phyloP scores from a whole-genome alignment of 2,797 vertebrate genomes.

The Manis crassicaudata region DNA sequence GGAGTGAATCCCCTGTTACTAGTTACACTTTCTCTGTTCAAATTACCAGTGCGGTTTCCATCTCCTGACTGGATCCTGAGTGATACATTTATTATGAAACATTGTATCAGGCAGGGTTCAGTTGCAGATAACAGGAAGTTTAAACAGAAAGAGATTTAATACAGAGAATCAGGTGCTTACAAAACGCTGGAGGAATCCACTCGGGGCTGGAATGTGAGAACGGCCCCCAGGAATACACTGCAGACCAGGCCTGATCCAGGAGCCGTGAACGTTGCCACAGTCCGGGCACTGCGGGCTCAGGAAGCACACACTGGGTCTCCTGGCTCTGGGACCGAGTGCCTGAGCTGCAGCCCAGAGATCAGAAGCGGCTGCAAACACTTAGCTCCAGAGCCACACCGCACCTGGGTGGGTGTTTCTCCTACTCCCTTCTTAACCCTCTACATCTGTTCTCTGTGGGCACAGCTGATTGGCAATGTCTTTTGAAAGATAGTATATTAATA shows the following conservation, averaged over 20 bases:
- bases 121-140: not conserved
- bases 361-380: not conserved
- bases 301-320: not conserved
- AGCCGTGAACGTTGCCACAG: not conserved
- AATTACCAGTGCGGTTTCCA: not conserved
- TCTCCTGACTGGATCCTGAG: not conserved
- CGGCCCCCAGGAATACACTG: no score
- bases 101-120: not conserved
- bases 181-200: not conserved
- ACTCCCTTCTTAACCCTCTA: not conserved
- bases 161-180: not conserved
- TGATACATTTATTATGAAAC: not conserved
- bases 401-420: not conserved
- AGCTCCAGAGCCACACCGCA: not conserved
- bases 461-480: not conserved
- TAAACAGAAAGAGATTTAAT: not conserved
- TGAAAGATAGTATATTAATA: not conserved
- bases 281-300: not conserved
- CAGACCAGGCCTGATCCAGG: not conserved
- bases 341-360: not conserved
- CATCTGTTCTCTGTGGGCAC: not conserved
- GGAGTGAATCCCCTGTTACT: not conserved
- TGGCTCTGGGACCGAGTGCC: not conserved
- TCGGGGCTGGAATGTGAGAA: not conserved
- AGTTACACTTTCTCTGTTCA: not conserved